These are phyloP conservation scores for Arnoldichthys spilopterus DNA, from an alignment of 2,797 vertebrate species.

Conservation along the genomic window DNA sequence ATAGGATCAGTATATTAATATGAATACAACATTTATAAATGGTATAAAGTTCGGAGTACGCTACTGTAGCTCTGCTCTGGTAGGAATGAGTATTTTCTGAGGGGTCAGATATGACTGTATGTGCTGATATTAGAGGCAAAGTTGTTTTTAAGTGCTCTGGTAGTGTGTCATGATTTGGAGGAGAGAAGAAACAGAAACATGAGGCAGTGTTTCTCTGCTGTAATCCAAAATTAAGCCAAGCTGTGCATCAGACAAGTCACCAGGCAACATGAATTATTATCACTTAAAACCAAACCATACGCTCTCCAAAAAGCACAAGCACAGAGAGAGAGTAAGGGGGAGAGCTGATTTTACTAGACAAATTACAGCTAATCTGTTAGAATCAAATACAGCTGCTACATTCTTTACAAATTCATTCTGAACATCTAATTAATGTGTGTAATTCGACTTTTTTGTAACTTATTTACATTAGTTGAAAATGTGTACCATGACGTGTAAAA, in stretches of 20 bases:
- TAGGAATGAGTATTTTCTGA: background rate
- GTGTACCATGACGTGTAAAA: background rate
- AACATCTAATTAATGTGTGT: background rate
- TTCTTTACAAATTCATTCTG: background rate
- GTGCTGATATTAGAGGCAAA: constrained; percentile 3
- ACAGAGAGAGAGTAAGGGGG: background rate
- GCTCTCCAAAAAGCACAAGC: constrained; percentile 6
- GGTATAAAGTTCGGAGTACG: background rate
- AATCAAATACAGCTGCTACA: background rate
- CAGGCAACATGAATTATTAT: constrained; percentile 22
- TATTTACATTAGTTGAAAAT: background rate
- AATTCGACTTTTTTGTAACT: background rate
- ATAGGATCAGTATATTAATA: background rate
- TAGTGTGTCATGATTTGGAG: constrained; percentile 19
- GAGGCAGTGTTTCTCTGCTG: background rate
- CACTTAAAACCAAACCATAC: background rate
- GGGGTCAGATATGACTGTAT: background rate
- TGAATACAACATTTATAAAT: background rate
- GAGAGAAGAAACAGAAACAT: background rate
- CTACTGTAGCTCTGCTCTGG: background rate
- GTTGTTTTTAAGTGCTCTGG: constrained; percentile 2
- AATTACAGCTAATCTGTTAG: background rate
- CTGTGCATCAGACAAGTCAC: constrained; percentile 14
- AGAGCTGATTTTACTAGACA: background rate
- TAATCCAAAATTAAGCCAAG: constrained; percentile 24